A percentile compares a stretch with the other conserved stretches of the same genome.
phyloP scores from a whole-genome alignment of 2,113 vertebrate genomes.

The Mesitornis unicolor region DNA sequence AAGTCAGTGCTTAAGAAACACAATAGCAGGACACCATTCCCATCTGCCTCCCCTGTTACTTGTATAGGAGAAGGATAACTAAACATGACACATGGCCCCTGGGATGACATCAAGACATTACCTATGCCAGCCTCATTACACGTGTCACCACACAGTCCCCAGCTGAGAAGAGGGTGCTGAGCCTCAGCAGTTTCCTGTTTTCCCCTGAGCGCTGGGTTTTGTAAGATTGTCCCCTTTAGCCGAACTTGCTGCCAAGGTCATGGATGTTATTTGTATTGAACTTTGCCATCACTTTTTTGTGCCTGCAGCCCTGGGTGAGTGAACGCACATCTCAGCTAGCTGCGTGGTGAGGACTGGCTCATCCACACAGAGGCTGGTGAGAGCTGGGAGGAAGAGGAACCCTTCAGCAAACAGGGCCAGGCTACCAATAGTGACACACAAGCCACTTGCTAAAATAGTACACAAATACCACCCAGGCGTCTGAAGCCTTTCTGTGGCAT shows the following conservation, averaged over 20 bases:
- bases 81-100: background rate
- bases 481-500: background rate
- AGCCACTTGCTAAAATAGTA: background rate
- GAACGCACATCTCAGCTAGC: background rate
- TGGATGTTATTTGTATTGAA: background rate
- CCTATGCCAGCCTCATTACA: background rate
- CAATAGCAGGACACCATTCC: background rate
- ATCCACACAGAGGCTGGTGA: background rate
- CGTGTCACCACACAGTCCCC: background rate
- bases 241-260: background rate
- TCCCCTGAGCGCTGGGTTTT: background rate
- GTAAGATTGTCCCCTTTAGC: background rate
- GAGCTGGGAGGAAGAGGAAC: background rate
- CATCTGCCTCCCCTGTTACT: background rate
- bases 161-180: background rate
- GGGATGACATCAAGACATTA: background rate
- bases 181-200: background rate
- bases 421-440: background rate
- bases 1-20: background rate
- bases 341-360: background rate
- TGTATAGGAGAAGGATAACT: background rate
- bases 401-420: background rate
- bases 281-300: background rate
- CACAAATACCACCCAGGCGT: background rate
- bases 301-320: background rate